These are phyloP conservation scores for Gonocerus acuteangulatus DNA, from an alignment of 2,888 invertebrate genomes.

Conservation along the genomic window DNA sequence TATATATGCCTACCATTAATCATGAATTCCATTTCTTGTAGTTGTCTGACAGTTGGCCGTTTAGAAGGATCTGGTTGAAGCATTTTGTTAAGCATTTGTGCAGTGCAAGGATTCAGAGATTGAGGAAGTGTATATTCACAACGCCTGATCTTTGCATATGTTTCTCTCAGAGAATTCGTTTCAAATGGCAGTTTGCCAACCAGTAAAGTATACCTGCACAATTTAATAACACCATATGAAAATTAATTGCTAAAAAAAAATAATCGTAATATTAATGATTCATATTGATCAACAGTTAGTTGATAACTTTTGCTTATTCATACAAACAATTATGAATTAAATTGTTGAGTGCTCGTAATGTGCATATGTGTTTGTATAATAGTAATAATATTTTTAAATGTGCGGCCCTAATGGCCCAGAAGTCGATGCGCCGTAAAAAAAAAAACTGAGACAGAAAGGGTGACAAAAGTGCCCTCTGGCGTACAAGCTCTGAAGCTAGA, in stretches of 20 bases:
- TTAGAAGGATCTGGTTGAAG: constrained; percentile 74
- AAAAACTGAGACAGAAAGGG: too few species aligned
- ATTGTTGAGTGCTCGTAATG: too few species aligned
- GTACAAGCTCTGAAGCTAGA: too few species aligned
- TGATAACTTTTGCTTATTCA: too few species aligned
- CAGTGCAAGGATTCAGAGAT: constrained; percentile 41
- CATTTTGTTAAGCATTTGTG: constrained; percentile 66
- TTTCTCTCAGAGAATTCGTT: constrained; percentile 87
- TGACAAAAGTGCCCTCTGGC: too few species aligned
- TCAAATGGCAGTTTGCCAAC: constrained; percentile 98
- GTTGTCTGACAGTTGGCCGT: constrained; percentile 69
- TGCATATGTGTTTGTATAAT: too few species aligned
- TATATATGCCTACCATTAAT: constrained; percentile 24
- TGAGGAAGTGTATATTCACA: constrained; percentile 77
- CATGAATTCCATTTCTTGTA: constrained; percentile 58
- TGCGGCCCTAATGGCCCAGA: too few species aligned
- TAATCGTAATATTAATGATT: too few species aligned
- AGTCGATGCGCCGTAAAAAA: too few species aligned
- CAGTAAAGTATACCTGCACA: constrained; percentile 70
- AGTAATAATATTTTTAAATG: too few species aligned
- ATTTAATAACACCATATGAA: background rate
- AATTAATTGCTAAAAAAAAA: background rate
- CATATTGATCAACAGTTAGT: too few species aligned
- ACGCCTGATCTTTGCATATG: constrained; percentile 87
- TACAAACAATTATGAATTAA: too few species aligned